Conservation (phyloP, 2,797 vertebrate species). For the Acrossocheilus wenchowensis region DNA sequence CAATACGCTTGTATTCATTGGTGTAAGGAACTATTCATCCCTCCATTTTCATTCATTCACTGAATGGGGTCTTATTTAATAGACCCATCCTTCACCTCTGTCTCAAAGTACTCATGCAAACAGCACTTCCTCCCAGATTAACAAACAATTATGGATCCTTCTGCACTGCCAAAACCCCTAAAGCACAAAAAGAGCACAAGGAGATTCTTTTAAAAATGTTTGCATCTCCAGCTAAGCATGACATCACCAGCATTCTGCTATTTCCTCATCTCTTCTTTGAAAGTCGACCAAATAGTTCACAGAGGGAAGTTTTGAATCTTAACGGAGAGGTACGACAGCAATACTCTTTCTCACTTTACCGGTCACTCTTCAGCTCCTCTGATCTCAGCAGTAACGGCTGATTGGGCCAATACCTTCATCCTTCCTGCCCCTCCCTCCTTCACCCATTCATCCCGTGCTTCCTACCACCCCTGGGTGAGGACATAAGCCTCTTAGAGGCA, state of each 20-base stretch:
- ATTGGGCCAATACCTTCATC: constrained; percentile 67
- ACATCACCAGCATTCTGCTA: constrained; percentile 18
- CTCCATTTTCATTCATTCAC: constrained; percentile 37
- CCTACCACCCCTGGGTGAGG: constrained; percentile 61
- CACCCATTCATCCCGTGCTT: constrained; percentile 62
- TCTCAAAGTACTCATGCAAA: constrained; percentile 38
- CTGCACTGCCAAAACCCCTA: constrained; percentile 31
- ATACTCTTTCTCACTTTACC: constrained; percentile 14
- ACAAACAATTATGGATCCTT: constrained; percentile 35
- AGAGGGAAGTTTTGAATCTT: constrained; percentile 3
- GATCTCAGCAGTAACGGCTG: constrained; percentile 65
- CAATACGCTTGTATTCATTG: constrained; percentile 54
- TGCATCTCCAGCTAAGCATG: constrained; percentile 33
- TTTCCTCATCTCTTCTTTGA: constrained; percentile 29
- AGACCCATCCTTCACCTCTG: constrained; percentile 45
- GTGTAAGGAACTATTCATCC: constrained; percentile 49
- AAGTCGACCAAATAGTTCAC: constrained; percentile 20
- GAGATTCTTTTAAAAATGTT: constrained; percentile 31
- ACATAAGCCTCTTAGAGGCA: constrained; percentile 74
- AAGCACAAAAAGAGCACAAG: constrained; percentile 24
- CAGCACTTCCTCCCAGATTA: constrained; percentile 43
- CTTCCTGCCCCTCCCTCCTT: constrained; percentile 69
- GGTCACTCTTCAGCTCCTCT: constrained; percentile 42
- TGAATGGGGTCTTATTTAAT: constrained; percentile 55
- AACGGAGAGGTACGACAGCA: not conserved